A percentile compares a stretch with the other conserved stretches of the same genome.
phyloP scores from a whole-genome alignment of 2,888 invertebrate species.

The Eupithecia vulgata region DNA sequence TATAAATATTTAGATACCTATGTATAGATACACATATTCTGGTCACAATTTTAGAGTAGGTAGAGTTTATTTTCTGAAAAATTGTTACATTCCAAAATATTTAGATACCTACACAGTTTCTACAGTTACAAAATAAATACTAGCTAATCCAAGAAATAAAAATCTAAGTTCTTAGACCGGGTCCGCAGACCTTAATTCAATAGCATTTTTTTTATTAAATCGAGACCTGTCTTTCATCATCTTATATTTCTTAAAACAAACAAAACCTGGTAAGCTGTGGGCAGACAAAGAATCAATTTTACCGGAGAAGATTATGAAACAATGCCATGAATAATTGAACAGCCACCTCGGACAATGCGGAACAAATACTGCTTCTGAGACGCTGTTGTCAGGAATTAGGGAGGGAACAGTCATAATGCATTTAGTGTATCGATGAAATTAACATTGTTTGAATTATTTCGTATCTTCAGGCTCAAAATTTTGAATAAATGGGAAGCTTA shows the following conservation, averaged over 20 bases:
- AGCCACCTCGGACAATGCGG: slow-evolving; percentile 47
- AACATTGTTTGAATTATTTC: too few relatives aligned
- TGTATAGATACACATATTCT: not conserved
- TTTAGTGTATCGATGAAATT: not conserved
- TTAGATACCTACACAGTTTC: too few relatives aligned
- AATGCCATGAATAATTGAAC: slow-evolving; percentile 57
- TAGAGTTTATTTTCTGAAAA: too few relatives aligned
- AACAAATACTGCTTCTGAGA: slow-evolving; percentile 49
- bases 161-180: too few relatives aligned
- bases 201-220: too few relatives aligned
- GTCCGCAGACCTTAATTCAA: too few relatives aligned
- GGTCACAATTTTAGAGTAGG: too few relatives aligned
- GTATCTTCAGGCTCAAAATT: too few relatives aligned
- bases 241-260: not conserved
- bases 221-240: not conserved
- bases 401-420: slow-evolving; percentile 6
- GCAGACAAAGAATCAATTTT: slow-evolving; percentile 13
- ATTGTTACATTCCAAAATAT: too few relatives aligned
- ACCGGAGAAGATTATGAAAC: slow-evolving; percentile 41
- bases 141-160: too few relatives aligned
- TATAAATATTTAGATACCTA: not conserved
- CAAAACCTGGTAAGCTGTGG: slow-evolving; percentile 5
- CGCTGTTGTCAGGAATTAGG: slow-evolving; percentile 37
- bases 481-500: too few relatives aligned
- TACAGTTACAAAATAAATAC: too few relatives aligned